phyloP scores from a whole-genome alignment of 2,113 vertebrate species.

The Heloderma charlesbogerti region DNA sequence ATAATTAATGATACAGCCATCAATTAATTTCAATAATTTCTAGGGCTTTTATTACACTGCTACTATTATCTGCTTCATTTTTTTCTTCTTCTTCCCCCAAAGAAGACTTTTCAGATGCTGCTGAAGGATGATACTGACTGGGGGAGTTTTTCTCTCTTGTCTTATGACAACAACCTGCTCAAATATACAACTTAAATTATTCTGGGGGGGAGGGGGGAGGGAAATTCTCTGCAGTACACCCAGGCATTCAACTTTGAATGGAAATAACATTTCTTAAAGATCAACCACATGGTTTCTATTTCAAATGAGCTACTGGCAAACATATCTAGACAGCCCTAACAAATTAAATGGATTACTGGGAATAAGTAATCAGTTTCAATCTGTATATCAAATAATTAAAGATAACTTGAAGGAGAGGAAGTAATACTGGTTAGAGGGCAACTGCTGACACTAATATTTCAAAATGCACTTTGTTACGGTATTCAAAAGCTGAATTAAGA shows the following conservation, averaged over 20 bases:
- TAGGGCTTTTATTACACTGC: background rate
- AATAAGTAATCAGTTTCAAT: conserved; percentile 18
- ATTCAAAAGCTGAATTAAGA: conserved; percentile 38
- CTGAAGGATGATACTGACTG: background rate
- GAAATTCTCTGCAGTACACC: background rate
- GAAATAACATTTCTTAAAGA: conserved; percentile 1
- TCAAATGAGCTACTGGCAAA: conserved; percentile 5
- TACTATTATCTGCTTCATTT: background rate
- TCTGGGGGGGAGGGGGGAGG: background rate
- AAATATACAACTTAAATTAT: background rate
- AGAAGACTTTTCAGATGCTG: background rate
- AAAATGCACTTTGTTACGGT: conserved; percentile 14
- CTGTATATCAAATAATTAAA: conserved; percentile 8
- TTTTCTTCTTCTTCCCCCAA: no score
- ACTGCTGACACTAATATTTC: background rate
- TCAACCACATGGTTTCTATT: background rate
- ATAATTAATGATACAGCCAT: accelerated
- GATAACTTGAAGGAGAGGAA: conserved; percentile 5
- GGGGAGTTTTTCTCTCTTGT: background rate
- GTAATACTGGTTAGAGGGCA: background rate
- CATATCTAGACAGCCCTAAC: conserved; percentile 21
- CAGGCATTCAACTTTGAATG: background rate
- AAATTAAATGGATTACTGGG: conserved; percentile 31
- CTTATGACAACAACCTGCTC: background rate
- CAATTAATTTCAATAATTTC: accelerated